Base-by-base conservation (phyloP, 2,113 vertebrate species). In the Corythoichthys haematopterus region DNA sequence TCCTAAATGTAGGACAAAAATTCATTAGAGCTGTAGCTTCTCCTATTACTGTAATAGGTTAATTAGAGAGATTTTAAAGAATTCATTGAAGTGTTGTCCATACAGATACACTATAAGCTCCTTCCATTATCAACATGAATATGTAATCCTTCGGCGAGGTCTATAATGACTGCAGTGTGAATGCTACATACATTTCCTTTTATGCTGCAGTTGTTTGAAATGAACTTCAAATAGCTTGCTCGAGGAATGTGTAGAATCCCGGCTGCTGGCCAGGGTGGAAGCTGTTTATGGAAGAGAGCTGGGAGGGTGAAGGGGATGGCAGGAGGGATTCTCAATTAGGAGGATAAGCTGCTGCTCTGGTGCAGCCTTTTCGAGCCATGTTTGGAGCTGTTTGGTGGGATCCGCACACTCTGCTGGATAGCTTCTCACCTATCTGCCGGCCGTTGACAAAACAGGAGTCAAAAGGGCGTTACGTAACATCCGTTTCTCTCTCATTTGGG, bases 131-230 rank as follows among this genome's bases (percentile, higher is more conserved):
- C 68, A 59, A 59, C 71, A 68, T 53, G 46, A 63, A 71, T 60
- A 62, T 6, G 7, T 71, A 71, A 80, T 80, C 76, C 74, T 6
- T 51, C 66, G 74, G 50, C n/a, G 36, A 37, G 66, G 68, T 64
- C 70, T 53, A 11, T 78, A 69, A 77, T 77, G 83, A 69, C 70
- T 2, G 55, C 65, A 50, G 71, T 72, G 60, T 76, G 28, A 67
- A 55, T 63, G 79, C 81, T 76, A 84, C 87, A 90, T 88, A 85
- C 91, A 89, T 91, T 90, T 93, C 91, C 90, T 91, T 93, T 91
- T 93, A 90, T 76, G 90, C 84, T 81, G 73, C 75, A 76, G 65
- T 85, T 90, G 88, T 92, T 91, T 89, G 87, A 90, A 89, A 83
- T 71, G 76, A 84, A 85, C 86, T 76, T 85, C 80, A 85, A 88